phyloP scores from a whole-genome alignment of 2,797 vertebrate species.

The Clamator glandarius region DNA sequence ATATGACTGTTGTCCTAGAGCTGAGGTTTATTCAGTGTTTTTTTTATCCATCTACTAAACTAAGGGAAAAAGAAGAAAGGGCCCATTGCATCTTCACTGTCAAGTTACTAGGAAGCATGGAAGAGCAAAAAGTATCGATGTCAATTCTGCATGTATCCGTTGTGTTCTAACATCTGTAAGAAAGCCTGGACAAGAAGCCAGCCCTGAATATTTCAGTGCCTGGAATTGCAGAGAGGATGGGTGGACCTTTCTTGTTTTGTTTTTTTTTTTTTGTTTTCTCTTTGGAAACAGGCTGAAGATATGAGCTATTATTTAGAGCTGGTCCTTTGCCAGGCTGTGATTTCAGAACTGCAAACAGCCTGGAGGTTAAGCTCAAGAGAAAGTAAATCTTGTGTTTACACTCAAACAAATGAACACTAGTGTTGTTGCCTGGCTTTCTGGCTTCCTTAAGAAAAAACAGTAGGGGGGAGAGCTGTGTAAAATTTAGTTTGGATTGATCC shows the following conservation, averaged over 20 bases:
- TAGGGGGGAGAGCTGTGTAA: too few species aligned
- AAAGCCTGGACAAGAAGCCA: background rate
- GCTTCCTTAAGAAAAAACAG: background rate
- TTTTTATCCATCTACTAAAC: background rate
- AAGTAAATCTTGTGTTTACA: background rate
- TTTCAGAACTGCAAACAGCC: background rate
- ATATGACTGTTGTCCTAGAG: background rate
- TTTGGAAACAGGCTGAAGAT: background rate
- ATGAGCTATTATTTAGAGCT: constrained; percentile 16
- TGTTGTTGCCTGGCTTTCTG: background rate
- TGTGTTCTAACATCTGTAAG: rapidly evolving
- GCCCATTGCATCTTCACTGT: background rate
- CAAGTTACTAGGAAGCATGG: background rate
- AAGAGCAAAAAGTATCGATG: background rate
- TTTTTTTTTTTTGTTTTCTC: background rate
- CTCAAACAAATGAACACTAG: background rate
- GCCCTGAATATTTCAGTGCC: background rate
- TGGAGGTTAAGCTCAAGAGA: background rate
- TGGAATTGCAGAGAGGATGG: background rate
- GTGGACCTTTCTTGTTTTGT: background rate
- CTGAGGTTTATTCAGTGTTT: background rate
- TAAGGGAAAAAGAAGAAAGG: background rate
- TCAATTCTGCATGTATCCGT: background rate
- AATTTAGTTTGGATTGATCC: background rate
- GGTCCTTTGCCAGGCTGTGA: background rate